Conservation (phyloP, 2,113 vertebrate species). For the Pterocles burchelli region DNA sequence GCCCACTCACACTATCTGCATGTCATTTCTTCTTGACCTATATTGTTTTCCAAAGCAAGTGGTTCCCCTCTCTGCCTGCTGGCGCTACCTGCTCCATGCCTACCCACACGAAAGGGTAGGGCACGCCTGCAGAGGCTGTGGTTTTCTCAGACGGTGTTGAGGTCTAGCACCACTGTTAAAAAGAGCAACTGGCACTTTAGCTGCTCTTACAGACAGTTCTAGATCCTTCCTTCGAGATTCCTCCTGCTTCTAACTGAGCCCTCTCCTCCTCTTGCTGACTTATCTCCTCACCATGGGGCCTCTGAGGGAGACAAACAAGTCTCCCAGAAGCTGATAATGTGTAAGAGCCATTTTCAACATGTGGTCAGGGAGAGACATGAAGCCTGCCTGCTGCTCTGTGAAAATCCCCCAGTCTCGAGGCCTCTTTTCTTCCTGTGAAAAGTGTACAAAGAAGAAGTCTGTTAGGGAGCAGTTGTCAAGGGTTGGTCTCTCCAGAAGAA, state of each 20-base stretch:
- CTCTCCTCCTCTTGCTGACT: background rate
- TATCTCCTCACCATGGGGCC: constrained; percentile 22
- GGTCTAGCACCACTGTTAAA: background rate
- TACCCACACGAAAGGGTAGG: background rate
- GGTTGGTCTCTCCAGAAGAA: background rate
- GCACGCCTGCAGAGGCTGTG: background rate
- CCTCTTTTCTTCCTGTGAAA: background rate
- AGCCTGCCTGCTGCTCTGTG: background rate
- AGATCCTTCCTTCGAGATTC: background rate
- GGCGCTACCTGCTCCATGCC: background rate
- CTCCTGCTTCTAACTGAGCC: background rate
- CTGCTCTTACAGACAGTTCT: background rate
- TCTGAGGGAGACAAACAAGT: constrained; percentile 24
- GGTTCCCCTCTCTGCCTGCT: background rate
- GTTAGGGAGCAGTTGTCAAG: background rate
- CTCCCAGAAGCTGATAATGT: constrained; percentile 11
- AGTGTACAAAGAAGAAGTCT: background rate
- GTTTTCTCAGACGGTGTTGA: background rate
- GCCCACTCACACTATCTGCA: background rate
- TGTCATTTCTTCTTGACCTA: background rate
- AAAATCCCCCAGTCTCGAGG: background rate
- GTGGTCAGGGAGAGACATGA: background rate
- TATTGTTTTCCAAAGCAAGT: background rate
- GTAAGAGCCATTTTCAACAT: background rate
- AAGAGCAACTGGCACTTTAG: background rate